Evolutionary conservation across 2,888 invertebrate species (phyloP), one percentile per base, ranked within the genome.

Genomic region (Drosophila mercatorum): DNA sequence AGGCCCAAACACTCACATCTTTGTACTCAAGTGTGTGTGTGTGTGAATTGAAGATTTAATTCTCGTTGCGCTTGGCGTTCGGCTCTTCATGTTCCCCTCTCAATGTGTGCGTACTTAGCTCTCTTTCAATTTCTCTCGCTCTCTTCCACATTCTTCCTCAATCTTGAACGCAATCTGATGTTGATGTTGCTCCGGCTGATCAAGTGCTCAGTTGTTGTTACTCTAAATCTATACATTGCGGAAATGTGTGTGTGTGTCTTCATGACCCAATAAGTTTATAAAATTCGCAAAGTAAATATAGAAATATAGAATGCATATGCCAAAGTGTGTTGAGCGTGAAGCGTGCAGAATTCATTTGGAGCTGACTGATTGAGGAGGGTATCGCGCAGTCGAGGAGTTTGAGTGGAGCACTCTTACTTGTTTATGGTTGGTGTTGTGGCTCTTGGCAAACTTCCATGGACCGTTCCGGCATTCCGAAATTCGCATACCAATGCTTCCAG

Each of bases 391-490:
- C 59, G 59, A 22, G 49, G 12, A 59, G 14, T 31, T 59, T 14
- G 59, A 10, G 8, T 14, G n/a, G 14, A 49, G 59, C 49, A 49
- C 59, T 49, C 49, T 49, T 59, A 47, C 47, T 49, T 59, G 59
- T 59, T 71, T 64, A 56, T 72, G 70, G 43, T 67, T 68, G 63
- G 52, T 68, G 65, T 56, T 62, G 59, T 64, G 56, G 63, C 75
- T 70, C 74, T 74, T 81, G 57, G 61, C 65, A 66, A 63, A 62
- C 70, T 91, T 90, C 89, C 91, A 89, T 83, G 88, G 89, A 89
- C 86, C 84, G 88, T 88, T 91, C 83, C 82, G 84, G 84, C 79
- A 90, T 82, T 89, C 89, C 88, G 89, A 90, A 88, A 88, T 86
- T 77, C 75, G 79, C 88, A 89, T 89, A 83, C 88, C 90, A 81